Percentiles rank a stretch among this genome's conserved stretches.
Conservation (phyloP, 2,797 vertebrate species). For the Fringilla coelebs region DNA sequence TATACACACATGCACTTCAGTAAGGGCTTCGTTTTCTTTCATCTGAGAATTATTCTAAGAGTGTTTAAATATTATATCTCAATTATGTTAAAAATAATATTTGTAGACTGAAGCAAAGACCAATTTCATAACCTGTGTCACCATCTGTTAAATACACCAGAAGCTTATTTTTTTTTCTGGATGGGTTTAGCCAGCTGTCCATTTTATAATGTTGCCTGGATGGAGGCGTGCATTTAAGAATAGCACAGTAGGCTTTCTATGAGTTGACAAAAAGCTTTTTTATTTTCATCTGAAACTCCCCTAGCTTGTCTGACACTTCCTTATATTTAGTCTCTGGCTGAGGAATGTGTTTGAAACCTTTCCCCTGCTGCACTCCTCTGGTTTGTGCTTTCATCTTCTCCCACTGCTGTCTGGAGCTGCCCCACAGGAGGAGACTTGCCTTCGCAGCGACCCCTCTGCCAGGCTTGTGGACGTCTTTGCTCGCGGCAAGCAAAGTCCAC, state of each 20-base stretch:
- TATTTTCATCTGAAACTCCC: constrained; percentile 15
- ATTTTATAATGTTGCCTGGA: constrained; percentile 34
- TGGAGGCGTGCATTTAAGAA: constrained; percentile 27
- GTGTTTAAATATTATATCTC: not conserved
- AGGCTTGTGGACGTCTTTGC: not conserved
- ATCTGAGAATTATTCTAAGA: not conserved
- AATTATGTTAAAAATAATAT: not conserved
- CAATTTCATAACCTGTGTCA: constrained; percentile 43
- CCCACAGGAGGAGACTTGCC: not conserved
- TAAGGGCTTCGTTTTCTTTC: not conserved
- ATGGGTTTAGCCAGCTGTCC: constrained; percentile 53
- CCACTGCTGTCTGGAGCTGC: not conserved
- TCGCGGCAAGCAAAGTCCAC: not conserved
- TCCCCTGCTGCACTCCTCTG: not conserved
- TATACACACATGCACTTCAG: not conserved
- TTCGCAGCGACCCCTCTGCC: not conserved
- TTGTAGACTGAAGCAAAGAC: constrained; percentile 2
- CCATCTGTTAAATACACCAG: constrained; percentile 53
- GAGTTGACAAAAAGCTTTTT: constrained; percentile 42
- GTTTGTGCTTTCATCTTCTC: not conserved
- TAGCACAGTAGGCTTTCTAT: constrained; percentile 45
- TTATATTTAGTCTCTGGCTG: constrained; percentile 40
- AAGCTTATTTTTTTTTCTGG: constrained; percentile 40
- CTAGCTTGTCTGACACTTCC: constrained; percentile 42
- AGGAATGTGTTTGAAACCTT: constrained; percentile 22